These are phyloP conservation scores for Drosophila tropicalis DNA, from an alignment of 1,140 invertebrate species.

Conservation along the genomic window DNA sequence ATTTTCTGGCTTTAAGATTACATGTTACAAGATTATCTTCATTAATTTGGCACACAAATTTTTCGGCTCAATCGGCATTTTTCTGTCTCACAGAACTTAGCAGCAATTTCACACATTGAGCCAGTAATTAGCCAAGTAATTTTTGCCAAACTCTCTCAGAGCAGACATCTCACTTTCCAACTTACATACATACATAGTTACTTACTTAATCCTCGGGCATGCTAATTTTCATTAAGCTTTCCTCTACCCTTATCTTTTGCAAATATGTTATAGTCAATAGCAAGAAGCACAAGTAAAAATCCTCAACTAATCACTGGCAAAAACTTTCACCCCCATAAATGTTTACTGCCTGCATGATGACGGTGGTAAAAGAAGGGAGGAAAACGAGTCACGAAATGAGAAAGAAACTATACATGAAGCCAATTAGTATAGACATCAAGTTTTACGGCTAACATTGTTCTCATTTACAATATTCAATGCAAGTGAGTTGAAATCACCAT, in stretches of 20 bases:
- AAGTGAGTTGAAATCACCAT: no score
- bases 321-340: slow-evolving; percentile 44
- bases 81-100: background rate
- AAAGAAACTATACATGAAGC: slow-evolving; percentile 24
- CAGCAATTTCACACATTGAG: slow-evolving; percentile 1
- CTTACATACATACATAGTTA: background rate
- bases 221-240: slow-evolving; percentile 7
- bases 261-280: slow-evolving; percentile 1
- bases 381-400: background rate
- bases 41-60: background rate
- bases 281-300: slow-evolving; percentile 39
- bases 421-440: slow-evolving; percentile 3
- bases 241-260: no score
- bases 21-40: background rate
- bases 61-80: background rate
- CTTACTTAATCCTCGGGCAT: slow-evolving; percentile 1
- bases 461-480: no score
- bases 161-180: background rate
- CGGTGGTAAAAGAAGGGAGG: slow-evolving; percentile 14
- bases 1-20: background rate
- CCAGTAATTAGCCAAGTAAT: slow-evolving; percentile 1
- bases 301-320: slow-evolving; percentile 56
- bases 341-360: slow-evolving; percentile 39
- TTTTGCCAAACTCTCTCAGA: background rate
- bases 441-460: no score